A percentile compares a stretch with the other conserved stretches of the same genome.
phyloP scores from a whole-genome alignment of 2,113 vertebrate genomes.

The Melanerpes aurifrons region DNA sequence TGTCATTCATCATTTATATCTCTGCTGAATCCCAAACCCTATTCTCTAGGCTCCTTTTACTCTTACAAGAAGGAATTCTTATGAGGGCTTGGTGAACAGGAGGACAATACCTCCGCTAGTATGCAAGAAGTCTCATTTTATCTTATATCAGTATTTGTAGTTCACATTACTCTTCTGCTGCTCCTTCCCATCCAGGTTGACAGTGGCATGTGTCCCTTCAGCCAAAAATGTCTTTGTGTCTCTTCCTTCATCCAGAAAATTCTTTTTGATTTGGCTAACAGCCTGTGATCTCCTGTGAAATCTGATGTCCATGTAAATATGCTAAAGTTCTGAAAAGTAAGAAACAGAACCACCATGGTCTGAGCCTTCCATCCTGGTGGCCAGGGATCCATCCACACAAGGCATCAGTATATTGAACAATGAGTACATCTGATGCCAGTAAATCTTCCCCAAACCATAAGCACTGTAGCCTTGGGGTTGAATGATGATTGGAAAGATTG shows the following conservation, averaged over 20 bases:
- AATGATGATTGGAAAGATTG: not conserved
- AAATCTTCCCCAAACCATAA: not conserved
- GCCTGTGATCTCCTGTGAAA: not conserved
- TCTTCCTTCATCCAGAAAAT: constrained; percentile 9
- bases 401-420: not conserved
- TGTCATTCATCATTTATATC: not conserved
- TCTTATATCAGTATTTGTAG: not conserved
- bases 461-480: fast-evolving
- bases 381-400: not conserved
- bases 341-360: not conserved
- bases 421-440: fast-evolving
- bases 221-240: not conserved
- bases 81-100: not conserved
- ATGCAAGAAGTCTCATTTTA: not conserved
- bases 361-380: not conserved
- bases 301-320: not conserved
- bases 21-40: not conserved
- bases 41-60: not conserved
- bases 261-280: not conserved
- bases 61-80: not conserved
- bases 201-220: constrained; percentile 31
- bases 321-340: not conserved
- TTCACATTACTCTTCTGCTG: not conserved
- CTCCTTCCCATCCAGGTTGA: constrained; percentile 19
- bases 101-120: not conserved